Evolutionary conservation across 2,797 vertebrate genomes (phyloP).

Genomic region (Falco naumanni): DNA sequence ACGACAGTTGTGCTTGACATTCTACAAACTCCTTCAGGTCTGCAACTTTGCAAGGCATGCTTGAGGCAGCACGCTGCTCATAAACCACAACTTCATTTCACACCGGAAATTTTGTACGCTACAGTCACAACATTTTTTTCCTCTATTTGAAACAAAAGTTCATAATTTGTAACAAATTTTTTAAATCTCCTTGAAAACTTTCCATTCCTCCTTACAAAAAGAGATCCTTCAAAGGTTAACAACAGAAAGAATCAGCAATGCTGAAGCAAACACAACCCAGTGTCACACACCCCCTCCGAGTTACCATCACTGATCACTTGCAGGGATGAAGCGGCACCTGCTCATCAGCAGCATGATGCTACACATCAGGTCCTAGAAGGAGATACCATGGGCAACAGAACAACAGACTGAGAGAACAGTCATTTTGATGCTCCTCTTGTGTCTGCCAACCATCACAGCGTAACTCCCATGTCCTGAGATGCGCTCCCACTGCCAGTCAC

Average conservation of each 20-base stretch:
- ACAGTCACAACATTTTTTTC: neutral
- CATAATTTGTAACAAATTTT: neutral
- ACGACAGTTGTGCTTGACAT: neutral
- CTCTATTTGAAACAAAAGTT: neutral
- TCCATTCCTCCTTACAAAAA: neutral
- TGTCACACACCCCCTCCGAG: too few relatives aligned
- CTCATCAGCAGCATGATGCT: neutral
- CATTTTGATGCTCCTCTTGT: neutral
- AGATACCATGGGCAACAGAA: neutral
- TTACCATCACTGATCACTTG: neutral
- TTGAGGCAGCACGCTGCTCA: neutral
- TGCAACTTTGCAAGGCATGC: neutral
- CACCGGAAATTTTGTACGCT: neutral
- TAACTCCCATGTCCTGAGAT: fast-evolving
- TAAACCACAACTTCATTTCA: constrained; percentile 47
- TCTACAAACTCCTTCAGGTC: neutral
- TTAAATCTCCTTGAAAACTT: neutral
- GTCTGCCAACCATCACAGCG: fast-evolving
- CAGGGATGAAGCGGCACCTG: neutral
- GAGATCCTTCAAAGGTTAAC: neutral
- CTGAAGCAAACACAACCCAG: fast-evolving
- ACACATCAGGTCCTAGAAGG: neutral
- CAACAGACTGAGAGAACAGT: fast-evolving
- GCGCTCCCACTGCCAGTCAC: neutral
- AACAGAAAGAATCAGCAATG: neutral